Conservation (phyloP, 2,888 invertebrate genomes). For the Hyles lineata region DNA sequence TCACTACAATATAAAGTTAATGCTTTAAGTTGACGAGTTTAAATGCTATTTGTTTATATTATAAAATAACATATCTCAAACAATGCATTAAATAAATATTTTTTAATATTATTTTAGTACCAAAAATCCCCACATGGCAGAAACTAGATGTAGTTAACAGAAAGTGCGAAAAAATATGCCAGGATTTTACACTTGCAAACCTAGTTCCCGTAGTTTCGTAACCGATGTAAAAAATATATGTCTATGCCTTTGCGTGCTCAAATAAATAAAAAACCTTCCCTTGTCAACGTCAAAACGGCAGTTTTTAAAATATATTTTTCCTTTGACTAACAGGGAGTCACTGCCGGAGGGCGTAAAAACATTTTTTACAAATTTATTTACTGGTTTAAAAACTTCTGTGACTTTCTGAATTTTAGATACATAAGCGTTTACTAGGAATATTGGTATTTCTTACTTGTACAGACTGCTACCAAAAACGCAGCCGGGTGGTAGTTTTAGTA, state of each 20-base stretch:
- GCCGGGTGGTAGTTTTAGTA: too few relatives aligned
- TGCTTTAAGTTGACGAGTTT: too few relatives aligned
- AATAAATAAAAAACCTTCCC: neutral
- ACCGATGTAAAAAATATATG: neutral
- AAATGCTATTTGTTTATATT: too few relatives aligned
- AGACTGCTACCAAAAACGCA: neutral
- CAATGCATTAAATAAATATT: too few relatives aligned
- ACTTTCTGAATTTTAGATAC: neutral
- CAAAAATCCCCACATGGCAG: too few relatives aligned
- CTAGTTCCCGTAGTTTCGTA: too few relatives aligned
- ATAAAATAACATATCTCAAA: too few relatives aligned
- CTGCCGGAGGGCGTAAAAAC: neutral
- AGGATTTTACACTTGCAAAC: too few relatives aligned
- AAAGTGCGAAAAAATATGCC: neutral
- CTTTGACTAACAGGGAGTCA: neutral
- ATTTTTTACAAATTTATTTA: neutral
- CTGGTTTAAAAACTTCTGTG: neutral
- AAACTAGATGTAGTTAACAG: neutral
- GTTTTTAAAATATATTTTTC: neutral
- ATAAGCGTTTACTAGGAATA: neutral
- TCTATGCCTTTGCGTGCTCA: neutral
- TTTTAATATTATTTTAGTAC: too few relatives aligned
- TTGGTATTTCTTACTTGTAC: neutral
- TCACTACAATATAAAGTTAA: too few relatives aligned
- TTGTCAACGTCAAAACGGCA: slow-evolving; percentile 15